Conservation (phyloP, 2,888 invertebrate genomes). For the Troides helena region DNA sequence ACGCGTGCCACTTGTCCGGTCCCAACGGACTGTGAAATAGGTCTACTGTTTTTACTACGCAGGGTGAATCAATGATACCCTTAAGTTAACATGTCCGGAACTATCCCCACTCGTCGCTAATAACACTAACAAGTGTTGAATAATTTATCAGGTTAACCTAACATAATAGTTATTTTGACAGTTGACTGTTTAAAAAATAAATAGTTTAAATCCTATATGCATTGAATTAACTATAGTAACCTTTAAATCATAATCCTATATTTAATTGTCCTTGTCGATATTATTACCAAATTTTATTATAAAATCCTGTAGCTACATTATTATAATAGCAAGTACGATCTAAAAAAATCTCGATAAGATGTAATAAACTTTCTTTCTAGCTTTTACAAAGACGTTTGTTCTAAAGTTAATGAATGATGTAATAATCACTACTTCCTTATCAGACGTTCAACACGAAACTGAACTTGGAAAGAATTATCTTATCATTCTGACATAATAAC, state of each 20-base stretch:
- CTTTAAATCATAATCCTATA: not conserved
- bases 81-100: conserved; percentile 33
- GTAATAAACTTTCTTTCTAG: not conserved
- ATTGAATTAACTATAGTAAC: too few species aligned
- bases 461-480: conserved; percentile 30
- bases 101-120: conserved; percentile 6
- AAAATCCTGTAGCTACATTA: not conserved
- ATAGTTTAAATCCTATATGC: too few species aligned
- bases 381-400: conserved; percentile 2
- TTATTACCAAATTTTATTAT: not conserved
- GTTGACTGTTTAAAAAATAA: too few species aligned
- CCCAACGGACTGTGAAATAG: conserved; percentile 66
- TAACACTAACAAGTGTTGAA: conserved; percentile 19
- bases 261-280: not conserved
- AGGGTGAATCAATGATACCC: conserved; percentile 34
- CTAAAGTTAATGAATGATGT: conserved; percentile 11
- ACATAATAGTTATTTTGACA: not conserved
- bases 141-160: not conserved
- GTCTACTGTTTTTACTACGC: conserved; percentile 49
- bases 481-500: conserved; percentile 29
- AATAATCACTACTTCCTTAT: conserved; percentile 17
- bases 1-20: conserved; percentile 68
- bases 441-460: conserved; percentile 12
- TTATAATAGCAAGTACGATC: too few species aligned
- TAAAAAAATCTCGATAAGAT: too few species aligned